Evolutionary conservation across 2,888 invertebrate genomes (phyloP), one percentile per base, ranked within the genome.

Genomic region (Urechis unicinctus): DNA sequence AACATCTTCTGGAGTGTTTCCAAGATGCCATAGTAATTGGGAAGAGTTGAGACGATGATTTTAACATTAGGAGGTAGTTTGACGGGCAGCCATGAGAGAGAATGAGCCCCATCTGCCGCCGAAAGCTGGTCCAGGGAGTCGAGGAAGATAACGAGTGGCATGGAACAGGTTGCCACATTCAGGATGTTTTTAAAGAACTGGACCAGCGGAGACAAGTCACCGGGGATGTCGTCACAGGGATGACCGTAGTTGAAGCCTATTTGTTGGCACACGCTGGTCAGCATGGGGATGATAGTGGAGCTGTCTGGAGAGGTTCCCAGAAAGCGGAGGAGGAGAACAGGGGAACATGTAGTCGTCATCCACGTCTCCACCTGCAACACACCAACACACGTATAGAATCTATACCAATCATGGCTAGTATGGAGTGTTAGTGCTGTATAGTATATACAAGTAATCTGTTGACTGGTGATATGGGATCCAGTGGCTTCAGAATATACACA

Each of bases 61-160:
- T 94, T 93, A 73, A 92, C 93, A 79, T 91, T 82, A 1, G 84
- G 83, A 0, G 97, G 96, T 31, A 98, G 80, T 61, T 90, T 83
- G 0, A 92, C 90, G 0, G 97, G 96, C 66, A 97, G 80, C 96
- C 96, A 97, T 0, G 95, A 91, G 31, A 97, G 86, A 78, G 94
- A 92, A 69, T 94, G 95, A 28, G 93, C 90, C 69, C 91, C 91
- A 66, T 93, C 92, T 0, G 91, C 88, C 0, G 91, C 92, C 4
- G 94, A 95, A 50, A 98, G 82, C 78, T 97, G 95, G 81, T 98
- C 97, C 1, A 98, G 90, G 0, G 95, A 95, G 78, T 98, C 97
- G 68, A 98, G 80, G 75, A 93, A 94, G 45, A 98, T 81, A 29
- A 94, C 83, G 46, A 97, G 81, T 0, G 96, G 95, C 59, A 67